Evolutionary conservation across 2,113 vertebrate genomes (phyloP).

Genomic region (Chrysemys picta): DNA sequence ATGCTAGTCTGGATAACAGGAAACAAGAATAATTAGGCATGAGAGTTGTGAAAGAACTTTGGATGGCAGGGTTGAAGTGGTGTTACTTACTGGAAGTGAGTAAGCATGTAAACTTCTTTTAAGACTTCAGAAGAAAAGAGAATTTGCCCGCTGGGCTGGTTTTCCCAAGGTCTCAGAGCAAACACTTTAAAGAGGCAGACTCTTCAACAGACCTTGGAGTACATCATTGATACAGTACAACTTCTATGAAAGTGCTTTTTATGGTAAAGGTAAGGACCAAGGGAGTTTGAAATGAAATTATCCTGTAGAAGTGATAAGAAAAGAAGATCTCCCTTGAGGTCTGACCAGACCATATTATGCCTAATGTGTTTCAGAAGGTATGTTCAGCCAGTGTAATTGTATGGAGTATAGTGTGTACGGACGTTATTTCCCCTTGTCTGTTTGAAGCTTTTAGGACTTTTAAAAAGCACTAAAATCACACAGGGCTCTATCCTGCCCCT

Average conservation of each 20-base stretch:
- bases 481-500: background rate
- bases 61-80: background rate
- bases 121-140: background rate
- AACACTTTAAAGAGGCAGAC: background rate
- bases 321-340: background rate
- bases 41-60: background rate
- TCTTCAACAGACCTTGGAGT: background rate
- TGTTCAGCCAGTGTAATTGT: background rate
- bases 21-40: fast-evolving
- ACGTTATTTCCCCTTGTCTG: background rate
- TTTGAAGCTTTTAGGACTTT: background rate
- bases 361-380: background rate
- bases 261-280: background rate
- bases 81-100: background rate
- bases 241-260: conserved; percentile 37
- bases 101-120: background rate
- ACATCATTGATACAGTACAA: background rate
- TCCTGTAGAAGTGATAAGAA: background rate
- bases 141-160: background rate
- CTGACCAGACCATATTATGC: background rate
- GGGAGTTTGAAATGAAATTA: background rate
- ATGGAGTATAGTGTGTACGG: background rate
- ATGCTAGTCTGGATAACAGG: background rate
- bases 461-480: background rate
- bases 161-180: background rate